Evolutionary conservation across 2,113 vertebrate genomes (phyloP), one percentile per base, ranked within the genome.

Genomic region (Saguinus imperator): DNA sequence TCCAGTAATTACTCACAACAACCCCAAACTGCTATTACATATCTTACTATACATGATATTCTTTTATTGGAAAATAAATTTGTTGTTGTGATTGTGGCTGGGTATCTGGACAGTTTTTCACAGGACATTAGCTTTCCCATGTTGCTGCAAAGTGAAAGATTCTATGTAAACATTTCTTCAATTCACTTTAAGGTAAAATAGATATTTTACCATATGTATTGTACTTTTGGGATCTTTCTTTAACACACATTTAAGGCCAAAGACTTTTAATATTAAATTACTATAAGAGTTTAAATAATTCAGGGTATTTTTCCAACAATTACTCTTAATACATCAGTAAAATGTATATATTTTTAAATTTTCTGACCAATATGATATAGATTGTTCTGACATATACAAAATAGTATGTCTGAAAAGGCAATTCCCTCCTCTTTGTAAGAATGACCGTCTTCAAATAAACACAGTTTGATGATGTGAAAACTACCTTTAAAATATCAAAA

Each of bases 121-220:
- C 10, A 97, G 96, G 97, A 35, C 75, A 86, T 98, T 97, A 96
- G 25, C 73, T 98, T 98, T 98, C 88, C 40, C 87, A 73, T 70
- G 29, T 64, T 91, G 48, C 64, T 97, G 66, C 72, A 92, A 95
- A 97, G 45, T 84, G 91, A 96, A 96, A 94, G 37, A 58, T 89
- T 27, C 45, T 97, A 48, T 90, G 52, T 92, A 98, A 96, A 98
- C 66, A 96, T 76, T 87, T 97, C n/a, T 97, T 79, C 14, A 52
- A 82, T 81, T 96, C 93, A 95, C 35, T 98, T 97, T 85, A 68
- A 97, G 70, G 87, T 84, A 95, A 94, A 97, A 94, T 83, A 27
- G 80, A 94, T 88, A 86, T 92, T 97, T 92, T 40, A 29, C 5
- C 95, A 76, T 1, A 18, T 68, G 29, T 93, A 68, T 96, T 97